These are phyloP conservation scores for Melinaea menophilus DNA, from an alignment of 2,888 invertebrate species.

Conservation along the genomic window DNA sequence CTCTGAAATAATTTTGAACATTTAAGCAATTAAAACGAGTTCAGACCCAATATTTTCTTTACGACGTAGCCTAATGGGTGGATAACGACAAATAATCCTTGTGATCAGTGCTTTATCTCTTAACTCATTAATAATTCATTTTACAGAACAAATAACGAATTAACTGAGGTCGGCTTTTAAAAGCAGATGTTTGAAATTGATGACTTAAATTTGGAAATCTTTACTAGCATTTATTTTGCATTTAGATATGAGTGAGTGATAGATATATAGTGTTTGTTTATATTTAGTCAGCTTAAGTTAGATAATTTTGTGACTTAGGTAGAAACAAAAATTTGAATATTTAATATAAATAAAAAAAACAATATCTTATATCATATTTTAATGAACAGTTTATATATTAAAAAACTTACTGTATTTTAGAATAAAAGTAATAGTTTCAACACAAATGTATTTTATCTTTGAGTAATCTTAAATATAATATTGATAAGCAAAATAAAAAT, in stretches of 20 bases:
- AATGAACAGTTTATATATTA: too few species aligned
- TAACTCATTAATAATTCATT: slow-evolving; percentile 60
- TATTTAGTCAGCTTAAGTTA: too few species aligned
- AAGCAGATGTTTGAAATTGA: slow-evolving; percentile 18
- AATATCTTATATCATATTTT: too few species aligned
- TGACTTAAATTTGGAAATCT: background rate
- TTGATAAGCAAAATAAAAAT: too few species aligned
- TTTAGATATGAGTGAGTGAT: background rate
- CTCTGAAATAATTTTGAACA: background rate
- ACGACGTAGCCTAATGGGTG: slow-evolving; percentile 54
- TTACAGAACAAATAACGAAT: slow-evolving; percentile 36
- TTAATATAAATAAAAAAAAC: too few species aligned
- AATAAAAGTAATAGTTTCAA: too few species aligned
- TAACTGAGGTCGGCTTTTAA: slow-evolving; percentile 18
- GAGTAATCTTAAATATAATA: too few species aligned
- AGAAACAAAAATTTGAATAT: too few species aligned
- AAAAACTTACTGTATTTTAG: too few species aligned
- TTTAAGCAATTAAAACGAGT: slow-evolving; percentile 18
- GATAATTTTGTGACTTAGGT: too few species aligned
- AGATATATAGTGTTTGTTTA: background rate
- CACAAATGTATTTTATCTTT: too few species aligned
- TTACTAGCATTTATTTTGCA: background rate
- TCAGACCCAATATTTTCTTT: slow-evolving; percentile 31
- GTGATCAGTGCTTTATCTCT: slow-evolving; percentile 51
- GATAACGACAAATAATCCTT: slow-evolving; percentile 60